Evolutionary conservation across 2,888 invertebrate genomes (phyloP), one percentile per base, ranked within the genome.

Genomic region (Drosophila silvestris): DNA sequence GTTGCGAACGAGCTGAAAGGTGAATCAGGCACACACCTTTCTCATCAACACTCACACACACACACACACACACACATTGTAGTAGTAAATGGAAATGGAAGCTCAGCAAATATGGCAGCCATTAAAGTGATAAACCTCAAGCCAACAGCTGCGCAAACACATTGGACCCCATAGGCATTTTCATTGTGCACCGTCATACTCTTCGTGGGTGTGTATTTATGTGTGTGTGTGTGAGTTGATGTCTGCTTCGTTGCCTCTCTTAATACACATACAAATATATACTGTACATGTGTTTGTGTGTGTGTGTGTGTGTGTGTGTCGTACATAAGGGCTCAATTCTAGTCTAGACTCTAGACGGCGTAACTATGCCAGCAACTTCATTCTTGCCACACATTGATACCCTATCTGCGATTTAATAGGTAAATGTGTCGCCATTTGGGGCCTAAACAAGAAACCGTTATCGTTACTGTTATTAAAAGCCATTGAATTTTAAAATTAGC

Each of bases 71-170:
- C 6, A 52, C 6, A 5, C 0, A 22, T 14, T n/a, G 14, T 9
- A 57, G 28, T 75, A 50, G 70, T 51, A 54, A 53, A 60, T 65
- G 85, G 56, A 73, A 74, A 69, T 60, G 67, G 63, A 57, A 71
- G 72, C 83, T 69, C 56, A 61, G 75, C 88, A 82, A 87, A 89
- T 82, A 85, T 89, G 83, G 85, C 83, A 64, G 88, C 90, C 89
- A 88, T 85, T 90, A 90, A 90, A 82, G 81, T 85, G 85, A 85
- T 85, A 85, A 90, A 77, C 78, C 81, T 66, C 72, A 68, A 71
- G 67, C 77, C 69, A 73, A 61, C 80, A 78, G 74, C 71, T 78
- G 78, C 35, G 69, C 74, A 74, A 67, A 82, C 71, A 72, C 70
- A 63, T 56, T 61, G 50, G 59, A 44, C 32, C 61, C 66, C 69